phyloP scores from a whole-genome alignment of 2,113 vertebrate genomes.

The Condylura cristata region DNA sequence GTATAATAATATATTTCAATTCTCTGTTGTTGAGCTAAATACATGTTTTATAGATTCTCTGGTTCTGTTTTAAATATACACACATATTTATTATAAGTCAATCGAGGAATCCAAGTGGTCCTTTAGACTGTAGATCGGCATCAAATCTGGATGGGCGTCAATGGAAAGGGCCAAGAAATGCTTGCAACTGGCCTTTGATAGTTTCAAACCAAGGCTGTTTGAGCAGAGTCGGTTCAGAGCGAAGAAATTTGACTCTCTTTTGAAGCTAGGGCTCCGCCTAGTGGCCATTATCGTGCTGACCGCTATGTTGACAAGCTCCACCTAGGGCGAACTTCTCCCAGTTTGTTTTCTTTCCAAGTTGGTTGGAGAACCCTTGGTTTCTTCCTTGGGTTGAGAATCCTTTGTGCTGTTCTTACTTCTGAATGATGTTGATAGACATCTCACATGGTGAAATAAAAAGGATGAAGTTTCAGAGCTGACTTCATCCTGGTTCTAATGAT shows the following conservation, averaged over 20 bases:
- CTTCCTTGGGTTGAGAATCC: neutral
- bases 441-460: too few relatives aligned
- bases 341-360: neutral
- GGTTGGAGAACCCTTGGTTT: too few relatives aligned
- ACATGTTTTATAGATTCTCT: neutral
- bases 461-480: neutral
- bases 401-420: neutral
- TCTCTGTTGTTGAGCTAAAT: neutral
- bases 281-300: neutral
- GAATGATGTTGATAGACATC: neutral
- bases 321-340: neutral
- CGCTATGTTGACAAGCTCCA: neutral
- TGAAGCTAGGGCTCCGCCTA: slow-evolving; percentile 37
- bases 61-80: neutral
- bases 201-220: neutral
- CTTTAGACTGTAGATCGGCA: neutral
- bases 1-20: neutral
- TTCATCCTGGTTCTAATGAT: too few relatives aligned
- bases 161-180: neutral
- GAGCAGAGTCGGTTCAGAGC: neutral
- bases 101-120: neutral
- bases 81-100: neutral
- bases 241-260: neutral
- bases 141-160: neutral
- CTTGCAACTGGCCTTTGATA: neutral